Percentiles rank a stretch among this genome's conserved stretches.
Conservation (phyloP, 1,140 invertebrate genomes). For the Protaetia brevitarsis region DNA sequence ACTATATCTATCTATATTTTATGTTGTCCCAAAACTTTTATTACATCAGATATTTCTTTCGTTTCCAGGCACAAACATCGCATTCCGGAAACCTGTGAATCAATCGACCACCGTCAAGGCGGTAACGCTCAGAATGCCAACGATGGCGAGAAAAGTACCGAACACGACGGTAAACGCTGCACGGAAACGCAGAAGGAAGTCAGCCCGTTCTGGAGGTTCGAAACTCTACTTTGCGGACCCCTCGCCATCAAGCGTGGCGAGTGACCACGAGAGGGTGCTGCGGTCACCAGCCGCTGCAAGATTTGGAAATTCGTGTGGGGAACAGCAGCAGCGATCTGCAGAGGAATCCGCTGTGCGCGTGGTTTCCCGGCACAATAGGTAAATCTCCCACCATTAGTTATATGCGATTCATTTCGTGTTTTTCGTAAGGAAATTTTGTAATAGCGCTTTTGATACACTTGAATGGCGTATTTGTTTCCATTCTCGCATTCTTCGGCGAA, state of each 20-base stretch:
- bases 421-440: not conserved
- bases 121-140: slow-evolving; percentile 79
- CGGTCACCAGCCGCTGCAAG: slow-evolving; percentile 86
- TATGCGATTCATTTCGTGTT: no score
- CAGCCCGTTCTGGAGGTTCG: slow-evolving; percentile 89
- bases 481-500: not conserved
- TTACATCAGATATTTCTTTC: no score
- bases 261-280: slow-evolving; percentile 75
- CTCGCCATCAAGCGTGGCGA: slow-evolving; percentile 78
- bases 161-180: slow-evolving; percentile 82
- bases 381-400: slow-evolving; percentile 27
- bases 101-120: slow-evolving; percentile 81
- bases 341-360: slow-evolving; percentile 85
- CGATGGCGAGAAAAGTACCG: slow-evolving; percentile 76
- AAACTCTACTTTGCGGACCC: slow-evolving; percentile 75
- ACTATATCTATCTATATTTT: no score
- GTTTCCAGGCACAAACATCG: slow-evolving; percentile 78
- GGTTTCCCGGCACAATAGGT: slow-evolving; percentile 91
- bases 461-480: not conserved
- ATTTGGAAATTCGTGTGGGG: slow-evolving; percentile 86
- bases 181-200: slow-evolving; percentile 84
- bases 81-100: slow-evolving; percentile 81
- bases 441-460: not conserved
- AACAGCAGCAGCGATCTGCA: slow-evolving; percentile 83
- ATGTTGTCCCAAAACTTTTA: no score